phyloP scores from a whole-genome alignment of 2,888 invertebrate genomes.

The Lithophane semibrunnea region DNA sequence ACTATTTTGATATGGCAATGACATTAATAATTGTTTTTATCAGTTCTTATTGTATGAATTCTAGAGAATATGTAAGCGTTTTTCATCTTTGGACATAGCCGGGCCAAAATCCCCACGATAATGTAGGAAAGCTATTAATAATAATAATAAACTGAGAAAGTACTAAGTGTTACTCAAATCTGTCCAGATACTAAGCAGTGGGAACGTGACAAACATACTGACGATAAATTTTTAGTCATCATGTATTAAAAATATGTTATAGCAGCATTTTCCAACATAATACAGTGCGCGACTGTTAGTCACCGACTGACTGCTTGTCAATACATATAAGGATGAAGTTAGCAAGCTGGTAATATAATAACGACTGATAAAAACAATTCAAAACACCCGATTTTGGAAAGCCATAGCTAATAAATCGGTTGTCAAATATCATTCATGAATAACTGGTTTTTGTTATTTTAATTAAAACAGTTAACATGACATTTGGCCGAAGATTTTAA shows the following conservation, averaged over 20 bases:
- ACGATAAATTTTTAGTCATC: neutral
- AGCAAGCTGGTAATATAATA: neutral
- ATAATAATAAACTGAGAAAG: neutral
- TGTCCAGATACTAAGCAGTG: neutral
- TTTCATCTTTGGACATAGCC: neutral
- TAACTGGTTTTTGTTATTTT: neutral
- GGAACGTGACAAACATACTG: neutral
- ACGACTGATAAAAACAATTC: neutral
- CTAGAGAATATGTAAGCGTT: neutral
- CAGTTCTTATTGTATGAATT: conserved; percentile 2
- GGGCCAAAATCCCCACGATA: neutral
- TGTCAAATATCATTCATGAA: neutral
- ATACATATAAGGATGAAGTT: neutral
- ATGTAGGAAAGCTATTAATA: neutral
- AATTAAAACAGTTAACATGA: neutral
- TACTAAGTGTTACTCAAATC: neutral
- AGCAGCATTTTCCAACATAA: neutral
- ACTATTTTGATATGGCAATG: conserved; percentile 50
- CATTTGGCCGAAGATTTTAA: neutral
- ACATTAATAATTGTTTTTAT: conserved; percentile 21
- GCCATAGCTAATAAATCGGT: neutral
- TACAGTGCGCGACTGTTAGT: no score
- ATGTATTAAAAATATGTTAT: neutral
- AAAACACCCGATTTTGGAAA: conserved; percentile 10
- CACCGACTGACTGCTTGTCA: neutral